Percentiles rank a stretch among this genome's conserved stretches.
These are phyloP conservation scores for Sphyrna mokarran DNA, from an alignment of 2,113 vertebrate genomes.

Conservation along the genomic window DNA sequence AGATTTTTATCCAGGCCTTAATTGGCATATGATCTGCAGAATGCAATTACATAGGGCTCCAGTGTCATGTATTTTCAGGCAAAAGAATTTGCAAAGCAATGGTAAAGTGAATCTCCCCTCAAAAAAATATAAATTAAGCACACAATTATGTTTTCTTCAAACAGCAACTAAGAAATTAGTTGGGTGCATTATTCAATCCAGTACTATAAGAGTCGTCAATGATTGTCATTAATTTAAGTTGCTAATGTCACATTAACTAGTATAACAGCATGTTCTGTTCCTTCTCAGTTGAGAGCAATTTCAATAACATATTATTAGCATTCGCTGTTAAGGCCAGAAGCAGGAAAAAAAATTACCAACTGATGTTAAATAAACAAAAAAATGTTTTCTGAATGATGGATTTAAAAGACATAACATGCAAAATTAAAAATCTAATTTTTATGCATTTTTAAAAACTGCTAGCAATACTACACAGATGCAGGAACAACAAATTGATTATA, in stretches of 20 bases:
- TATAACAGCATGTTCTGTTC: not conserved
- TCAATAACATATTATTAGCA: not conserved
- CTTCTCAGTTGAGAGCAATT: not conserved
- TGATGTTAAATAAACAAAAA: not conserved
- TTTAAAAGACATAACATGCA: not conserved
- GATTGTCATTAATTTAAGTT: not conserved
- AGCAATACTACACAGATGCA: not conserved
- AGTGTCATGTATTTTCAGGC: not conserved
- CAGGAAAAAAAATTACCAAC: not conserved
- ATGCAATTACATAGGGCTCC: not conserved
- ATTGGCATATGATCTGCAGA: not conserved
- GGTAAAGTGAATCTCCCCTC: not conserved
- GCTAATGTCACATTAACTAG: not conserved
- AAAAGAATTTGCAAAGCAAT: not conserved
- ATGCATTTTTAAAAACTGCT: not conserved
- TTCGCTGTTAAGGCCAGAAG: not conserved
- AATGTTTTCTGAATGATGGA: not conserved
- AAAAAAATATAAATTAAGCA: not conserved
- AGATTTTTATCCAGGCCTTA: not conserved
- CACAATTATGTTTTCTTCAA: not conserved
- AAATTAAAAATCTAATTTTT: not conserved
- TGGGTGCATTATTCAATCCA: not conserved
- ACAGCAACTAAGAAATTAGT: not conserved
- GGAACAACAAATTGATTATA: not conserved
- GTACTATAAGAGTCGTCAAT: not conserved